These are phyloP conservation scores for Camponotus pennsylvanicus DNA, from an alignment of 1,140 invertebrate species.

Conservation along the genomic window DNA sequence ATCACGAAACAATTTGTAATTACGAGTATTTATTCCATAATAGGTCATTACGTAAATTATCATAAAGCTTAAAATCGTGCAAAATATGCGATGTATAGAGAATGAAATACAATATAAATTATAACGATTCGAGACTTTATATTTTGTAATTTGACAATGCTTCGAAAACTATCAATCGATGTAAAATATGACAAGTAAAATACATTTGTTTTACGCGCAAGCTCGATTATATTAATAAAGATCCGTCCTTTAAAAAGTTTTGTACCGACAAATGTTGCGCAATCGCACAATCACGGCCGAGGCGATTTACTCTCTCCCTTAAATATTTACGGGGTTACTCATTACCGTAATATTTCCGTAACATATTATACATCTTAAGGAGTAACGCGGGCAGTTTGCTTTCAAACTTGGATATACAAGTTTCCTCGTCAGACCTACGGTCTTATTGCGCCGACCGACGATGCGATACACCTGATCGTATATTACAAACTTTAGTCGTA, in stretches of 20 bases:
- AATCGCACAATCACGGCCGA: neutral
- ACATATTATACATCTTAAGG: constrained; percentile 30
- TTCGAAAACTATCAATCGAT: neutral
- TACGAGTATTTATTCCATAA: neutral
- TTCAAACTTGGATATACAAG: constrained; percentile 61
- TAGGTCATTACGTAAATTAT: constrained; percentile 11
- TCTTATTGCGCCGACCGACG: constrained; percentile 69
- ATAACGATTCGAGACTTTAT: neutral
- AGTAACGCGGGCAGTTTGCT: constrained; percentile 63
- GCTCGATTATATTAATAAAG: neutral
- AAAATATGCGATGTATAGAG: neutral
- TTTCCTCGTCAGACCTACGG: constrained; percentile 70
- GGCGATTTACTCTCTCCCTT: neutral
- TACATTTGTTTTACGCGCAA: neutral
- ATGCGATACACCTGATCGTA: constrained; percentile 73
- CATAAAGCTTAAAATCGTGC: neutral
- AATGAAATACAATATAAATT: neutral
- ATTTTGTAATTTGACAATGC: constrained; percentile 4
- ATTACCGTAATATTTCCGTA: constrained; percentile 47
- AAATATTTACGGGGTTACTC: constrained; percentile 27
- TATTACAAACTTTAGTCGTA: constrained; percentile 75
- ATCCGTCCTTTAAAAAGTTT: neutral
- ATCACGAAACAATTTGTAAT: constrained; percentile 39
- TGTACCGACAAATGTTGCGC: neutral
- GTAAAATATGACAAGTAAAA: neutral